phyloP scores from a whole-genome alignment of 2,797 vertebrate genomes.

The Chelon auratus region DNA sequence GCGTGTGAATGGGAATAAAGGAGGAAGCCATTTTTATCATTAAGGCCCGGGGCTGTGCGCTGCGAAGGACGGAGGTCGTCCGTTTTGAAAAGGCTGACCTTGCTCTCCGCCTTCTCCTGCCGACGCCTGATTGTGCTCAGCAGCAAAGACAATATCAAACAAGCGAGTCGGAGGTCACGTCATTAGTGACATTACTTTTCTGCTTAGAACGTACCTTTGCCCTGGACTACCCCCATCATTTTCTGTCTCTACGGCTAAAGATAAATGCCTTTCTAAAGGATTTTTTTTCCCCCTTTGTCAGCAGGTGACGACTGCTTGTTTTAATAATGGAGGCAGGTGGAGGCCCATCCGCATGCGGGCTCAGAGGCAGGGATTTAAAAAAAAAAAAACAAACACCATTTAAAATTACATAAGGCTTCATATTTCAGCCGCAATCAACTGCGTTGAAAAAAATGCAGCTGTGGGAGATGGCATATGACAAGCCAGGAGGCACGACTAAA shows the following conservation, averaged over 20 bases:
- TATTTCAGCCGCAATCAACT: conserved; percentile 15
- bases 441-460: conserved; percentile 9
- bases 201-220: conserved; percentile 47
- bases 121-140: conserved; percentile 46
- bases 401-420: conserved; percentile 18
- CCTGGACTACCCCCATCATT: conserved; percentile 9
- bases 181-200: conserved; percentile 68
- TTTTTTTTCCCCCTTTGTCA: conserved; percentile 53
- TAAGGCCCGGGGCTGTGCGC: conserved; percentile 4
- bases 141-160: conserved; percentile 43
- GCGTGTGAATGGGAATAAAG: conserved; percentile 36
- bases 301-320: conserved; percentile 49
- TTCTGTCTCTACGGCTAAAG: conserved; percentile 51
- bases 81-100: conserved; percentile 50
- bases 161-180: conserved; percentile 59
- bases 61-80: conserved; percentile 15
- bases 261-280: conserved; percentile 43
- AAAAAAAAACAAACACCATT: conserved; percentile 1
- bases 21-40: conserved; percentile 36
- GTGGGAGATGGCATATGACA: conserved; percentile 19
- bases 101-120: not conserved
- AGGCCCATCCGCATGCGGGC: conserved; percentile 11
- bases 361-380: conserved; percentile 19
- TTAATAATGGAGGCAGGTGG: conserved; percentile 27
- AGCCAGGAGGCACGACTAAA: not conserved